Base-by-base conservation (phyloP, 2,888 invertebrate genomes). In the Drosophila cognata region DNA sequence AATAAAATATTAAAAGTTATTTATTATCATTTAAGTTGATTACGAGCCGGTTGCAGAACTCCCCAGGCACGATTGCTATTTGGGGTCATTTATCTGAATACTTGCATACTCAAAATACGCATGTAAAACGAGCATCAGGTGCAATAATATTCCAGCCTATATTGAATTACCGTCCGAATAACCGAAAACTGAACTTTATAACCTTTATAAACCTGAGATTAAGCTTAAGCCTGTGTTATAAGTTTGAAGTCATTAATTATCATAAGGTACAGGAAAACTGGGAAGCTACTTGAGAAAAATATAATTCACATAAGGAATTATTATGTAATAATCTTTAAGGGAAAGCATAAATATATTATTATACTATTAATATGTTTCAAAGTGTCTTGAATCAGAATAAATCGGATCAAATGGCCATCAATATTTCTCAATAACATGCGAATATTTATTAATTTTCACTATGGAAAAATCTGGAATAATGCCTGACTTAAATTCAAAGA, bases 1-100 rank as follows among this genome's bases (percentile, higher is more conserved):
- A 87, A 87, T 87, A 87, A 89, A 83, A 85, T 89, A 87, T 87
- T 88, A 89, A 88, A 87, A 81, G 88, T 81, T 88, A 87, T 89
- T 87, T 87, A 87, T 87, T 89, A 84, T 81, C 79, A 83, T 88
- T 89, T 89, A 89, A 86, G 88, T 88, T 81, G 80, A 89, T 89
- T 86, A 87, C 77, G 68, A 61, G 29, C 31, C 6, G 36, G 59
- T 33, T 65, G 58, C 68, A 61, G 41, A 55, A 21, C 51, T 16
- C 35, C n/a, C 38, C 33, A 46, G 13, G 33, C 21, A n/a, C 60
- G 43, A 59, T 28, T 66, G 48, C 57, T n/a, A 35, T 25, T 52
- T 65, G 33, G 50, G 31, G 18, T n/a, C 48, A 51, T 28, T n/a
- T 33, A 18, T 25, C 38, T 52, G 56, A 8, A 33, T 33, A 28